Percentiles rank a stretch among this genome's conserved stretches.
phyloP scores from a whole-genome alignment of 2,888 invertebrate genomes.

The Silvanus unidentatus region DNA sequence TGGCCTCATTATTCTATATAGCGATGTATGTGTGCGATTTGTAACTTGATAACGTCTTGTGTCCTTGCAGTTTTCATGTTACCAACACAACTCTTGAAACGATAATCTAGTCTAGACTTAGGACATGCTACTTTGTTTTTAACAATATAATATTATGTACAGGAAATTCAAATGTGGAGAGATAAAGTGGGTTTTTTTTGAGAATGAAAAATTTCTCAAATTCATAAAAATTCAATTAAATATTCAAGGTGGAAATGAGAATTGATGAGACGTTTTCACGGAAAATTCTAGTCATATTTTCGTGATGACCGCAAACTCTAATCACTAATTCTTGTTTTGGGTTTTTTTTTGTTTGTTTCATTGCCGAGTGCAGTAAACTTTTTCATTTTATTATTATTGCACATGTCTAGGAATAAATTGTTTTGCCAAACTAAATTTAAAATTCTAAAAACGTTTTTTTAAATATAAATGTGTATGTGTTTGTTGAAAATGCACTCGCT shows the following conservation, averaged over 20 bases:
- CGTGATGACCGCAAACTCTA: too few relatives aligned
- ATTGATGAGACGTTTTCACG: too few relatives aligned
- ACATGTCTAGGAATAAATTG: constrained; percentile 28
- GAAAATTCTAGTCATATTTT: too few relatives aligned
- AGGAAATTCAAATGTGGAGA: background rate
- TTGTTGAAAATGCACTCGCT: constrained; percentile 34
- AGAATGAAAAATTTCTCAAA: too few relatives aligned
- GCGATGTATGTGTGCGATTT: constrained; percentile 1
- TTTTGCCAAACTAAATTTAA: constrained; percentile 40
- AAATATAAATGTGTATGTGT: constrained; percentile 22
- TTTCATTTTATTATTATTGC: constrained; percentile 14
- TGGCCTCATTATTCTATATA: constrained; percentile 4
- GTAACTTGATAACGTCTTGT: constrained; percentile 1
- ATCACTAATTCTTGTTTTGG: too few relatives aligned
- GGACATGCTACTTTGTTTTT: background rate
- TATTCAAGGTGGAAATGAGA: too few relatives aligned
- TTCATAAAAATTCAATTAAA: too few relatives aligned
- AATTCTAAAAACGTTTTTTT: constrained; percentile 39
- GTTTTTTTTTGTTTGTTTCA: constrained; percentile 9
- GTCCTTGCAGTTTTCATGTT: constrained; percentile 4
- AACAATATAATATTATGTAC: background rate
- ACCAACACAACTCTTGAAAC: background rate
- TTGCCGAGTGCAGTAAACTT: constrained; percentile 14
- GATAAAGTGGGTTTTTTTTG: too few relatives aligned
- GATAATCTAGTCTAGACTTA: constrained; percentile 6